Evolutionary conservation across 2,797 vertebrate species (phyloP), one percentile per base, ranked within the genome.

Genomic region (Botia kubotai): DNA sequence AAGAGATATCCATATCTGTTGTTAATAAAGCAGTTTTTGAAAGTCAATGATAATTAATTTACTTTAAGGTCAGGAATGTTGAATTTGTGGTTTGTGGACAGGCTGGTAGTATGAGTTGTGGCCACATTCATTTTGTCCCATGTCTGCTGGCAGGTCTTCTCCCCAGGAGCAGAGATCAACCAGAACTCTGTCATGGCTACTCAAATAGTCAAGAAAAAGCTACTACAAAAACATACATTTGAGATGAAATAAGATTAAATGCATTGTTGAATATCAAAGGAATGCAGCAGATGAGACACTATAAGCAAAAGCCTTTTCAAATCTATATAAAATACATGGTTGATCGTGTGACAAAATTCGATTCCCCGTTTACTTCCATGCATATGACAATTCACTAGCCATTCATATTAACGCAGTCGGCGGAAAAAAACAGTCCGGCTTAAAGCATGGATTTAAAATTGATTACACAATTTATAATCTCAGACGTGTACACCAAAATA

Each of bases 1-100:
- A 76, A 70, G 10, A 46, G 12, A 74, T 17, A 21, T 1, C 21
- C 43, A 39, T 36, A 3, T 63, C 0, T 19, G 21, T 12, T 7
- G 1, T 29, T 33, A 33, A 65, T 58, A 10, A 43, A 62, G 14
- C 10, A 46, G 19, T 39, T 4, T n/a, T 75, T 11, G 4, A 68
- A 16, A 21, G 16, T 23, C 36, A 14, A 72, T 19, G 0, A 8
- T 3, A 50, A 39, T 53, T 36, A 1, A 21, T 68, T 46, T 70
- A 98, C 97, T 96, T 99, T 99, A 79, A 99, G 93, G 85, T 99
- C 97, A 0, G 97, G 97, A 83, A 99, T 98, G 88, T 94, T 97
- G 93, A 99, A 99, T 90, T 98, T 98, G 66, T 95, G 95, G 91
- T 98, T 96, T 78, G 89, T 88, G 6, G 97, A 98, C 26, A 99